Evolutionary conservation across 2,888 invertebrate genomes (phyloP).

Genomic region (Aphrophora alni): DNA sequence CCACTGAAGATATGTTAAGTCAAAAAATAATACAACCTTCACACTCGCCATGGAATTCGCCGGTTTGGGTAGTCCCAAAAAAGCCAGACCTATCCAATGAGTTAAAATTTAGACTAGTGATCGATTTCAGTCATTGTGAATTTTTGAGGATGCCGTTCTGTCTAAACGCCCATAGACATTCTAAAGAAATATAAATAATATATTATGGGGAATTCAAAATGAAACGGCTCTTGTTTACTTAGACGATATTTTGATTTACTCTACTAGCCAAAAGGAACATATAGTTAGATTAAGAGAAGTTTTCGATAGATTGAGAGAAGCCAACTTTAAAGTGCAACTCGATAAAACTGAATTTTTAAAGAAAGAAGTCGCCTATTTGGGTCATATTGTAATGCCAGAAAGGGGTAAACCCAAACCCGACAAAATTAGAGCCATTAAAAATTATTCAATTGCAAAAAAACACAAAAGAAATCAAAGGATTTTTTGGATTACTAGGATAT

Average conservation of each 20-base stretch:
- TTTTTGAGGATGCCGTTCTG: no score
- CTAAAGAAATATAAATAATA: conserved; percentile 36
- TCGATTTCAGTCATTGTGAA: conserved; percentile 31
- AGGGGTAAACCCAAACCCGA: conserved; percentile 38
- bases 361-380: conserved; percentile 35
- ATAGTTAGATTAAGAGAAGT: conserved; percentile 19
- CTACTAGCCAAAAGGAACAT: conserved; percentile 31
- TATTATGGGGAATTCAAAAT: conserved; percentile 2
- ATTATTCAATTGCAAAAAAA: conserved; percentile 33
- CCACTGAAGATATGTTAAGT: conserved; percentile 20
- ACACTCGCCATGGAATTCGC: no score
- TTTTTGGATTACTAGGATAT: conserved; percentile 40
- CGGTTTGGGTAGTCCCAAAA: no score
- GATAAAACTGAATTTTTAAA: conserved; percentile 38
- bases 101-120: conserved; percentile 27
- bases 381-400: conserved; percentile 31
- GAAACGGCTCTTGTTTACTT: conserved; percentile 32
- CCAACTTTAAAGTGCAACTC: conserved; percentile 37
- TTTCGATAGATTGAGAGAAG: conserved; percentile 30
- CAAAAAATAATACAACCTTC: no score
- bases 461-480: conserved; percentile 32
- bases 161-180: no score
- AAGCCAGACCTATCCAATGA: conserved; percentile 27
- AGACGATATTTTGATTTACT: conserved; percentile 38
- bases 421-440: conserved; percentile 36